Conservation (phyloP, 1,140 invertebrate species). For the Anastrepha obliqua region DNA sequence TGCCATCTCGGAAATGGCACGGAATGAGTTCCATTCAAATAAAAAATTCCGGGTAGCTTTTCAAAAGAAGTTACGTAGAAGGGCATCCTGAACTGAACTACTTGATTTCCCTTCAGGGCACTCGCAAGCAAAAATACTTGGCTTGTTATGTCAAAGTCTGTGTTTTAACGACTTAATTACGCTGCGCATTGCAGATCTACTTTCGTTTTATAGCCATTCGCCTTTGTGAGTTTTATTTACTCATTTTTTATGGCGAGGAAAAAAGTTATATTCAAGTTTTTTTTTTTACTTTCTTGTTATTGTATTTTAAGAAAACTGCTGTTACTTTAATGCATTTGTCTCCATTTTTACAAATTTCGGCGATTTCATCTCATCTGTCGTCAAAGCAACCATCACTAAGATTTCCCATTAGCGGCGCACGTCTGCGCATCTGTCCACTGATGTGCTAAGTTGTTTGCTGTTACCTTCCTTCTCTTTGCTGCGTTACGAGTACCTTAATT, state of each 20-base stretch:
- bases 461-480: neutral
- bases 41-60: too few species aligned
- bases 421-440: neutral
- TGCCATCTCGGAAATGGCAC: too few species aligned
- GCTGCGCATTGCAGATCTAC: slow-evolving; percentile 21
- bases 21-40: too few species aligned
- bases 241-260: neutral
- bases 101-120: neutral
- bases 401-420: slow-evolving; percentile 10
- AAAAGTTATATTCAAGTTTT: neutral
- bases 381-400: neutral
- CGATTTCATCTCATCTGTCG: slow-evolving; percentile 19
- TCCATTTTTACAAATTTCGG: slow-evolving; percentile 32
- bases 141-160: neutral
- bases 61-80: too few species aligned
- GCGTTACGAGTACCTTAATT: neutral
- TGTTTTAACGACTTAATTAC: slow-evolving; percentile 28
- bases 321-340: slow-evolving; percentile 26
- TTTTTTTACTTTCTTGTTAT: neutral
- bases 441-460: neutral
- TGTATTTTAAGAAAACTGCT: neutral
- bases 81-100: too few species aligned
- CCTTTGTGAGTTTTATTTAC: neutral
- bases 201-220: slow-evolving; percentile 24
- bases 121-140: neutral